Evolutionary conservation across 1,140 invertebrate species (phyloP).

Genomic region (Phymastichus coffea): DNA sequence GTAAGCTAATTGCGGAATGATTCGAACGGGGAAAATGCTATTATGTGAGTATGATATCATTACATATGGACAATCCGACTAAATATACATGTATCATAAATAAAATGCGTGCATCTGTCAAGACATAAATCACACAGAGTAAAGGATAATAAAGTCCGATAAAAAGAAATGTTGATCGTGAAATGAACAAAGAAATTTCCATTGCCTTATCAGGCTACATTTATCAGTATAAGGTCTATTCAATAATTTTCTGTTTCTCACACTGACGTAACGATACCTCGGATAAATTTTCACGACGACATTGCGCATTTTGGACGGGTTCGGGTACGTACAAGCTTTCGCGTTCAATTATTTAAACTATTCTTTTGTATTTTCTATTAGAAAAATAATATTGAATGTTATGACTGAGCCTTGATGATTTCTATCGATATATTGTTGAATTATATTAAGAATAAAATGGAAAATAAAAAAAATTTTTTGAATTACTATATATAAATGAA

Average conservation of each 20-base stretch:
- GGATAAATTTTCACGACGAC: no score
- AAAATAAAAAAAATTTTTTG: background rate
- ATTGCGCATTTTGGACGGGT: no score
- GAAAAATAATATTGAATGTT: background rate
- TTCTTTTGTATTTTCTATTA: no score
- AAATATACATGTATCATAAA: slow-evolving; percentile 12
- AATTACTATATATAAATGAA: background rate
- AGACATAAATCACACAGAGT: background rate
- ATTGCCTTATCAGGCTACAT: no score
- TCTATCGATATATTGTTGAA: background rate
- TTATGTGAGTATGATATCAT: slow-evolving; percentile 25
- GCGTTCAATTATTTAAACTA: no score
- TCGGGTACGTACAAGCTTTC: no score
- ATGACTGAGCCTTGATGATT: background rate
- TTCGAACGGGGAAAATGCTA: slow-evolving; percentile 17
- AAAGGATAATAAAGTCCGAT: slow-evolving; percentile 13
- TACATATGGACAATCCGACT: slow-evolving; percentile 25
- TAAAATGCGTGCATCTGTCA: slow-evolving; percentile 13
- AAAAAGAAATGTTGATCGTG: background rate
- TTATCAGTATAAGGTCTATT: no score
- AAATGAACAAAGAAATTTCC: no score
- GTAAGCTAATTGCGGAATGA: background rate
- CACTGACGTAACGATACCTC: no score
- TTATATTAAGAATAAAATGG: background rate
- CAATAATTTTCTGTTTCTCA: no score